Percentiles rank a stretch among this genome's conserved stretches.
Evolutionary conservation across 2,888 invertebrate species (phyloP).

Genomic region (Zaprionus lineosus): DNA sequence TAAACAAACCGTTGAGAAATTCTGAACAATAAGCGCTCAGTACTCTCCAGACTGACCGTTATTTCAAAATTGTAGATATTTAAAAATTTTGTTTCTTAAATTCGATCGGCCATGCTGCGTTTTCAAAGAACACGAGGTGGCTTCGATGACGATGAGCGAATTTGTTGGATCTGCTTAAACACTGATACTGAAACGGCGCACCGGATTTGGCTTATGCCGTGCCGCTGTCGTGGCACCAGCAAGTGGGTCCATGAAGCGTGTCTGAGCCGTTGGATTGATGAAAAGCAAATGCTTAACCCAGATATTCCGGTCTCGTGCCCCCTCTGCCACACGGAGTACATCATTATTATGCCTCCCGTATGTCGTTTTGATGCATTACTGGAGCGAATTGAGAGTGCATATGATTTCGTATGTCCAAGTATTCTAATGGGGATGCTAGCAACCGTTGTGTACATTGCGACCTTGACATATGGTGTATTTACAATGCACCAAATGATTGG

Average conservation of each 20-base stretch:
- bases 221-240: slow-evolving; percentile 60
- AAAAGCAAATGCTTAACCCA: slow-evolving; percentile 36
- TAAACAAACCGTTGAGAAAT: slow-evolving; percentile 7
- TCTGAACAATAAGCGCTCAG: slow-evolving; percentile 3
- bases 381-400: slow-evolving; percentile 38
- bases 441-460: slow-evolving; percentile 47
- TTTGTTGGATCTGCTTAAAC: slow-evolving; percentile 64
- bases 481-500: slow-evolving; percentile 54
- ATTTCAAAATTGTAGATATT: slow-evolving; percentile 32
- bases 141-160: slow-evolving; percentile 23
- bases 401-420: slow-evolving; percentile 42
- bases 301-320: slow-evolving; percentile 39
- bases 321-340: slow-evolving; percentile 56
- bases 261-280: slow-evolving; percentile 60
- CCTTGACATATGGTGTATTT: slow-evolving; percentile 45
- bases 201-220: slow-evolving; percentile 58
- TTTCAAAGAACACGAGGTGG: slow-evolving; percentile 14
- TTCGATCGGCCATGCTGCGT: slow-evolving; percentile 13
- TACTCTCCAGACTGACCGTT: not conserved
- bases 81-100: not conserved
- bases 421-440: slow-evolving; percentile 43
- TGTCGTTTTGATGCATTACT: slow-evolving; percentile 48
- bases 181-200: slow-evolving; percentile 39
- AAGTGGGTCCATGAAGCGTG: slow-evolving; percentile 66
- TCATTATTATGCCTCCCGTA: slow-evolving; percentile 46